Evolutionary conservation across 2,888 invertebrate species (phyloP).

Genomic region (Gastrophysa polygoni): DNA sequence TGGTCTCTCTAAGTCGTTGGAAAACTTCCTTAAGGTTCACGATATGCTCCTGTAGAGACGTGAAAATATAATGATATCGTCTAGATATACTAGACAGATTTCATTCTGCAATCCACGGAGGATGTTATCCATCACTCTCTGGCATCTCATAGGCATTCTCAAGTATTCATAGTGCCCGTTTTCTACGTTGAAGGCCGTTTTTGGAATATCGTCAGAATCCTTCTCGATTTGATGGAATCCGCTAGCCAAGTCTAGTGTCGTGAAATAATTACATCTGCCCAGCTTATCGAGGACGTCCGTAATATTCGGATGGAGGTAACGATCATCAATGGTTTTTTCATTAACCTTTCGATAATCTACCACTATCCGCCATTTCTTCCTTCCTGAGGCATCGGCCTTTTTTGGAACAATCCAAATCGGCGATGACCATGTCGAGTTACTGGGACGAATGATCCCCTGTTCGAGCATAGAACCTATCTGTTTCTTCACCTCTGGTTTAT

Average conservation of each 20-base stretch:
- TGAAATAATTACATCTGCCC: constrained; percentile 14
- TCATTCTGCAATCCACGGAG: constrained; percentile 20
- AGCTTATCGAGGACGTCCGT: constrained; percentile 19
- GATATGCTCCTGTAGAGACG: constrained; percentile 25
- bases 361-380: constrained; percentile 21
- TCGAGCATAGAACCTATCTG: too few relatives aligned
- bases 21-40: constrained; percentile 16
- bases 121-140: constrained; percentile 28
- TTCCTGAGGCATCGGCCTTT: constrained; percentile 22
- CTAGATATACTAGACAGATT: constrained; percentile 21
- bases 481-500: too few relatives aligned
- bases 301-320: constrained; percentile 15
- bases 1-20: constrained; percentile 16
- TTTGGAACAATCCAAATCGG: constrained; percentile 28
- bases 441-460: constrained; percentile 19
- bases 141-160: constrained; percentile 29
- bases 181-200: constrained; percentile 24
- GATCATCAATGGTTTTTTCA: constrained; percentile 17
- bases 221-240: constrained; percentile 33
- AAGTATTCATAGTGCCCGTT: constrained; percentile 20
- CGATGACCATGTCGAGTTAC: constrained; percentile 20
- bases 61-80: constrained; percentile 22
- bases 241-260: constrained; percentile 18
- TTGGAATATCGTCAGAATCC: constrained; percentile 12
- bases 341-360: constrained; percentile 15